Evolutionary conservation across 2,797 vertebrate genomes (phyloP).

Genomic region (Rhinophrynus dorsalis): DNA sequence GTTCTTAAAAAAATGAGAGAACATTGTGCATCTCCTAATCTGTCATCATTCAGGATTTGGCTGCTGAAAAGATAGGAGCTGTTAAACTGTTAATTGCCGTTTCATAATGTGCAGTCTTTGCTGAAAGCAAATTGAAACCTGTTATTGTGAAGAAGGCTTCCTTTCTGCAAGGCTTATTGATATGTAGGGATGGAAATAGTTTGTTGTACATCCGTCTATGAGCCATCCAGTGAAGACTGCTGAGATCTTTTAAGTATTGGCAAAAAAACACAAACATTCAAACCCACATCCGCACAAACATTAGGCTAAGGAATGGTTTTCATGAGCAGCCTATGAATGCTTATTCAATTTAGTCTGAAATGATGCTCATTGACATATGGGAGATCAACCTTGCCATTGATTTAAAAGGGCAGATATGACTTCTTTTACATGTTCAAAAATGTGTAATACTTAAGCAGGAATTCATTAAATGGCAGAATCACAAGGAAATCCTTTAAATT

Average conservation of each 20-base stretch:
- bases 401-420: too few relatives aligned
- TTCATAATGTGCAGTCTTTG: background rate
- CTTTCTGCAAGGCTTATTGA: background rate
- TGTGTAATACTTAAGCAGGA: too few relatives aligned
- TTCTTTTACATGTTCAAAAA: too few relatives aligned
- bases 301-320: background rate
- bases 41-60: constrained; percentile 4
- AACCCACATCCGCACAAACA: background rate
- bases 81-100: constrained; percentile 16
- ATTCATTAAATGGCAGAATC: too few relatives aligned
- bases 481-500: too few relatives aligned
- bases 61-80: background rate
- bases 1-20: background rate
- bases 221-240: background rate
- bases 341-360: too few relatives aligned
- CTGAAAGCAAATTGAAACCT: constrained; percentile 1
- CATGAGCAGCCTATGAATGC: background rate
- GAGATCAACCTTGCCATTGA: too few relatives aligned
- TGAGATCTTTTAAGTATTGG: background rate
- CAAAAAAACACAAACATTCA: background rate
- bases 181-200: background rate
- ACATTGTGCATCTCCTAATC: constrained; percentile 2
- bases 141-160: background rate
- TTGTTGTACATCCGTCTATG: background rate
- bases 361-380: too few relatives aligned